Percentiles rank a stretch among this genome's conserved stretches.
phyloP scores from a whole-genome alignment of 1,140 invertebrate genomes.

The Penaeus japonicus region DNA sequence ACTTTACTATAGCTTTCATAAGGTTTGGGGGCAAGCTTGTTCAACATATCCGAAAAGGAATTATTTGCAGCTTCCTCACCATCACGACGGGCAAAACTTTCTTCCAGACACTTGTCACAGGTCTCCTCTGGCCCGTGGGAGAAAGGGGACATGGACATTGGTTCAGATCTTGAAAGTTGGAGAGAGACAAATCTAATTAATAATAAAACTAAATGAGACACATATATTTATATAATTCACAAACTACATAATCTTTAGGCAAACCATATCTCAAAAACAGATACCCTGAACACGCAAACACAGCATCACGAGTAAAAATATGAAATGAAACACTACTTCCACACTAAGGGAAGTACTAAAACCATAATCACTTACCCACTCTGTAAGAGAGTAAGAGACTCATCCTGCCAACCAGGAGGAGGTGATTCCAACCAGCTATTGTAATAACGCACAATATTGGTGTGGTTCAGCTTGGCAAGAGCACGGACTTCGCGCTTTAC shows the following conservation, averaged over 20 bases:
- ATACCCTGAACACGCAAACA: not conserved
- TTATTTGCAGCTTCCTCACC: no score
- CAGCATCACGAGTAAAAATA: not conserved
- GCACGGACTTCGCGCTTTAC: slow-evolving; percentile 94
- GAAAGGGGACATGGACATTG: not conserved
- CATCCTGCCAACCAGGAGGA: slow-evolving; percentile 85
- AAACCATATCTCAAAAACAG: not conserved
- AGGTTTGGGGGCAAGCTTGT: not conserved
- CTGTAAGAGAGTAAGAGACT: slow-evolving; percentile 75
- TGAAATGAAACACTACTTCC: not conserved
- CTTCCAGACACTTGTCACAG: no score
- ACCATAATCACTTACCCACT: slow-evolving; percentile 61
- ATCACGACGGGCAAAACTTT: no score
- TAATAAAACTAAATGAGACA: not conserved
- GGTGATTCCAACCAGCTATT: slow-evolving; percentile 93
- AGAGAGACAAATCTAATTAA: not conserved
- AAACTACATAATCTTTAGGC: not conserved
- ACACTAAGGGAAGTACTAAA: not conserved
- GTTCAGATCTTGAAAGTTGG: not conserved
- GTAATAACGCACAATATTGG: slow-evolving; percentile 93
- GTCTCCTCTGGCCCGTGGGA: no score
- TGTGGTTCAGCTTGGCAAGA: slow-evolving; percentile 92
- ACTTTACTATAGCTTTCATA: not conserved
- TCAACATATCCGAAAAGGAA: not conserved
- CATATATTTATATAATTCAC: not conserved